phyloP scores from a whole-genome alignment of 2,113 vertebrate genomes.

The Clarias macrocephalus region DNA sequence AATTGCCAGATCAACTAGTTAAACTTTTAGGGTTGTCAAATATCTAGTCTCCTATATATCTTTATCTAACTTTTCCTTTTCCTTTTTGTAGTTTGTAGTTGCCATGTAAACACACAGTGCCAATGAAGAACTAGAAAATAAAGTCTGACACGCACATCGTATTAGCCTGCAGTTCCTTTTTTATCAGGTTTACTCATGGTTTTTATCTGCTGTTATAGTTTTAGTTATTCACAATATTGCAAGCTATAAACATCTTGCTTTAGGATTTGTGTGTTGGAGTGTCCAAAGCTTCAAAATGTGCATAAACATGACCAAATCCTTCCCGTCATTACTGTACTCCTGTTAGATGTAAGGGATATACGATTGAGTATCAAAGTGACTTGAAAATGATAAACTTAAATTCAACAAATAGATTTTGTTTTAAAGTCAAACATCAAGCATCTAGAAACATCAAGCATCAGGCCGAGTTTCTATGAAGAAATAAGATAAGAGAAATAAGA shows the following conservation, averaged over 20 bases:
- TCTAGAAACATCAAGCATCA: too few relatives aligned
- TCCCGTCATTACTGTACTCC: not conserved
- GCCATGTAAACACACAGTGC: too few relatives aligned
- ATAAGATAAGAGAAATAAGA: not conserved
- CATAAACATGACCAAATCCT: not conserved
- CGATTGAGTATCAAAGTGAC: not conserved
- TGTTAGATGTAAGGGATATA: constrained; percentile 24
- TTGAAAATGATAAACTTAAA: constrained; percentile 20
- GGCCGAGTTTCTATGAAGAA: not conserved
- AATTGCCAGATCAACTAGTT: too few relatives aligned
- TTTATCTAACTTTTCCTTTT: too few relatives aligned
- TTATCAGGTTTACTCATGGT: not conserved
- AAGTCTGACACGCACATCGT: too few relatives aligned
- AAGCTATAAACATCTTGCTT: not conserved
- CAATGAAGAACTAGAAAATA: too few relatives aligned
- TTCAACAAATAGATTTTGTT: constrained; percentile 16
- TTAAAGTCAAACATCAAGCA: too few relatives aligned
- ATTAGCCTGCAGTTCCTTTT: not conserved
- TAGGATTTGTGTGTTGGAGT: not conserved
- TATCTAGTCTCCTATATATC: too few relatives aligned
- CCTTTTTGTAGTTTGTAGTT: too few relatives aligned
- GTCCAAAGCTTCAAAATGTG: not conserved
- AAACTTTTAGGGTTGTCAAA: too few relatives aligned
- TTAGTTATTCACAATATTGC: not conserved
- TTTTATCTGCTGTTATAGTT: not conserved